phyloP scores from a whole-genome alignment of 2,797 vertebrate species.

The Gymnothorax reevesii region DNA sequence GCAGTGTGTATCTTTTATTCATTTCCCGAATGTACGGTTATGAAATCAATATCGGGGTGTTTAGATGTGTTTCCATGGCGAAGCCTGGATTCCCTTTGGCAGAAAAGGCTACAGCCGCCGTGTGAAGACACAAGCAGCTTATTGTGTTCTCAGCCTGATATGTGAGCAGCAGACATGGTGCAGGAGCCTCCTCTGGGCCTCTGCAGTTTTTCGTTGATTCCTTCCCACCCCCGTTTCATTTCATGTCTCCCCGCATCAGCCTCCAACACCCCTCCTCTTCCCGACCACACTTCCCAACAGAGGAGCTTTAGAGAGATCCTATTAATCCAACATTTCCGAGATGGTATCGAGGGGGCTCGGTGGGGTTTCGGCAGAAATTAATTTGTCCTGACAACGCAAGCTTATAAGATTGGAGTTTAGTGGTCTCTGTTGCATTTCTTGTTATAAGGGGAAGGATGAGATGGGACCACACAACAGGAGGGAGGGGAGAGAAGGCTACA shows the following conservation, averaged over 20 bases:
- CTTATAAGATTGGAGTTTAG: conserved; percentile 72
- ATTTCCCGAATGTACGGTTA: conserved; percentile 32
- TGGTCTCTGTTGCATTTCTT: conserved; percentile 69
- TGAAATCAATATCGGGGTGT: conserved; percentile 43
- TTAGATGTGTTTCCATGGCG: conserved; percentile 16
- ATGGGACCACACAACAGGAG: conserved; percentile 20
- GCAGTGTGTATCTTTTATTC: conserved; percentile 33
- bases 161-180: neutral
- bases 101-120: conserved; percentile 7
- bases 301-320: conserved; percentile 62
- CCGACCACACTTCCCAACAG: conserved; percentile 48
- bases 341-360: conserved; percentile 67
- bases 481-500: neutral
- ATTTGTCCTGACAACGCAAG: conserved; percentile 75
- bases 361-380: conserved; percentile 74
- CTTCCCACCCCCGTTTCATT: conserved; percentile 42
- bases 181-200: conserved; percentile 15
- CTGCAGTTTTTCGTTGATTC: neutral
- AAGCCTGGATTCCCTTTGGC: conserved; percentile 21
- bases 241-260: conserved; percentile 24
- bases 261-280: neutral
- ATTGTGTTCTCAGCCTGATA: conserved; percentile 29
- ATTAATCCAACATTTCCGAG: conserved; percentile 74
- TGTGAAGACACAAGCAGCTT: conserved; percentile 27
- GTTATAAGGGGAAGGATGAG: conserved; percentile 52